Percentiles rank a stretch among this genome's conserved stretches.
These are phyloP conservation scores for Scaptomyza flava DNA, from an alignment of 2,888 invertebrate genomes.

Conservation along the genomic window DNA sequence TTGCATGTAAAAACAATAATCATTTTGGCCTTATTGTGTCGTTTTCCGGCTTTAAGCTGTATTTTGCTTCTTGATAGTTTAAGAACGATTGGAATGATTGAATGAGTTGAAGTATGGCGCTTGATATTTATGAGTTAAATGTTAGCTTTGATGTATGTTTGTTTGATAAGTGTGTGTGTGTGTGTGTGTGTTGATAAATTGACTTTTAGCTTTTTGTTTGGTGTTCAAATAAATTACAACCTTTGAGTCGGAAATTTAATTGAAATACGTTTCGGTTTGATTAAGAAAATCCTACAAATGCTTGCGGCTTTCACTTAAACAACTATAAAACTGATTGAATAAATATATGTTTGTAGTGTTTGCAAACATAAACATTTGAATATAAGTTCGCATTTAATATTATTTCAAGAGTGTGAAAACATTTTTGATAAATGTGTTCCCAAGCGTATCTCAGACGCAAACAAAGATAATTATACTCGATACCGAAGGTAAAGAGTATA, in stretches of 20 bases:
- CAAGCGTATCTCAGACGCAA: no score
- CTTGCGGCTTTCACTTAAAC: background rate
- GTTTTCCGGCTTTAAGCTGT: constrained; percentile 30
- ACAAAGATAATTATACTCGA: no score
- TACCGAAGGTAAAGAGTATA: no score
- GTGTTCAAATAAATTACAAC: constrained; percentile 9
- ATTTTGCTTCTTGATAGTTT: constrained; percentile 25
- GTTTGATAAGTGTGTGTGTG: background rate
- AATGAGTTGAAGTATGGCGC: constrained; percentile 11
- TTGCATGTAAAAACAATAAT: constrained; percentile 6
- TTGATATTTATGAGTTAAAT: constrained; percentile 37
- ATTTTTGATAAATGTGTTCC: no score
- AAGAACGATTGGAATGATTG: no score
- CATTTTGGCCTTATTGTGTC: constrained; percentile 27
- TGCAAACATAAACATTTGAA: background rate
- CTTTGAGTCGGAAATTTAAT: constrained; percentile 5
- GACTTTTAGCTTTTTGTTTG: constrained; percentile 26
- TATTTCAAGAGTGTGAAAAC: background rate
- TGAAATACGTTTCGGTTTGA: constrained; percentile 11
- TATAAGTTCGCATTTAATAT: background rate
- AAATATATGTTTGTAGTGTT: background rate
- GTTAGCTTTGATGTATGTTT: constrained; percentile 2
- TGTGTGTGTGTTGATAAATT: constrained; percentile 16
- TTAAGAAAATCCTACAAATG: background rate
- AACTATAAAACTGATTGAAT: background rate